Evolutionary conservation across 2,797 vertebrate genomes (phyloP).

Genomic region (Sternotherus odoratus): DNA sequence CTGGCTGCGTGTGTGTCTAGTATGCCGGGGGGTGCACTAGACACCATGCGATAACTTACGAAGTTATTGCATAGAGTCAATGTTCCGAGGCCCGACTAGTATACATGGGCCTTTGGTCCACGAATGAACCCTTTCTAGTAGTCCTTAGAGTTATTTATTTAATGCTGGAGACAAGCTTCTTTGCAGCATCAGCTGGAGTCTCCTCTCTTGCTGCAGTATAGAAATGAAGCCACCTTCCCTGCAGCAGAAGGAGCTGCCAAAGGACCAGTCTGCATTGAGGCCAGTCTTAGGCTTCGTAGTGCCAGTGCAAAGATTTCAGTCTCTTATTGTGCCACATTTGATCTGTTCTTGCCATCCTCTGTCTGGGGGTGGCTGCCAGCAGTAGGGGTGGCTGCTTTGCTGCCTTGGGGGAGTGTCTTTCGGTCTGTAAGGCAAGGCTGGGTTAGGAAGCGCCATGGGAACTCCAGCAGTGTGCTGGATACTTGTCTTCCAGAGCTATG

Average conservation of each 20-base stretch:
- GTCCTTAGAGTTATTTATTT: constrained; percentile 62
- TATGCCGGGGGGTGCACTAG: fast-evolving
- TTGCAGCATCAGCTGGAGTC: constrained; percentile 25
- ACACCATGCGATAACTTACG: no score
- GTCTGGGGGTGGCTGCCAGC: neutral
- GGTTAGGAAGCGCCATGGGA: neutral
- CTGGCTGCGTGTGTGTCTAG: neutral
- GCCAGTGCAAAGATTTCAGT: constrained; percentile 43
- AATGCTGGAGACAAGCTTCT: constrained; percentile 33
- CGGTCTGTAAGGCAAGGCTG: constrained; percentile 20
- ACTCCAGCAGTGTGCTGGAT: neutral
- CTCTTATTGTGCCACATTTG: neutral
- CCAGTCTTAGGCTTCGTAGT: constrained; percentile 15
- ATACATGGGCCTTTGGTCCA: constrained; percentile 51
- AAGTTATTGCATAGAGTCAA: neutral
- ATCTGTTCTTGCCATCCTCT: constrained; percentile 2
- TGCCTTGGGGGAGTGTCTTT: neutral
- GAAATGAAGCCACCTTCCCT: neutral
- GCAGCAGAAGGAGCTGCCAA: neutral
- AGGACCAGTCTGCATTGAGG: constrained; percentile 23
- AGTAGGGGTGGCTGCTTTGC: neutral
- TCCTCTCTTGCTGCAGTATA: constrained; percentile 1
- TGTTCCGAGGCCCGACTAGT: neutral
- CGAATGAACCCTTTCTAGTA: constrained; percentile 39
- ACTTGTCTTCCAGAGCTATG: neutral